These are phyloP conservation scores for Ctenomys sociabilis DNA, from an alignment of 2,113 vertebrate genomes.

Conservation along the genomic window DNA sequence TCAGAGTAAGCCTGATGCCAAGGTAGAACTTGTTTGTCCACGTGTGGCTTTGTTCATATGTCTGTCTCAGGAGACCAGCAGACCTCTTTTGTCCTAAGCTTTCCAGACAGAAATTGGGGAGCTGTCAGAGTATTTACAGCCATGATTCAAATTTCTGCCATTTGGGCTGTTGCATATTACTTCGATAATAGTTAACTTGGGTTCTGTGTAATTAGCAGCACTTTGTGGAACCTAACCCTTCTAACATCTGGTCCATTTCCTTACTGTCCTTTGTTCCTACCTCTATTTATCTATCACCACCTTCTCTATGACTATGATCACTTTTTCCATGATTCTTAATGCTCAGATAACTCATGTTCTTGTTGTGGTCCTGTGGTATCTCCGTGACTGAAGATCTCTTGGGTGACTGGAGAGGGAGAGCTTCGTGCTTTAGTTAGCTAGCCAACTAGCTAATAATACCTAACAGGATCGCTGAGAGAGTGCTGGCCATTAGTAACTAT, in stretches of 20 bases:
- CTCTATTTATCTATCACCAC: too few relatives aligned
- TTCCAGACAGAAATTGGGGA: background rate
- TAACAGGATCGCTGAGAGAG: background rate
- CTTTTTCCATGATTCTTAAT: constrained; percentile 7
- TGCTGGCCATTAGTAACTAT: background rate
- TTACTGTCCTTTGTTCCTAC: background rate
- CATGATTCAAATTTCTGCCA: constrained; percentile 25
- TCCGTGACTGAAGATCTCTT: background rate
- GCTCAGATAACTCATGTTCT: background rate
- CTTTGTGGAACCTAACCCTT: constrained; percentile 52
- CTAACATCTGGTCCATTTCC: background rate
- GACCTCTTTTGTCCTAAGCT: background rate
- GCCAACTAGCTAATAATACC: background rate
- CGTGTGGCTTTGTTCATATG: background rate
- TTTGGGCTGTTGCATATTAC: background rate
- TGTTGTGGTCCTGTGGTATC: background rate
- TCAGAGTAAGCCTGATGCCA: background rate
- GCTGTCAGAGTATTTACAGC: background rate
- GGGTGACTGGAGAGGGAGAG: background rate
- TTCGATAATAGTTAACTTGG: background rate
- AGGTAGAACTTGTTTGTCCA: background rate
- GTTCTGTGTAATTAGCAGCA: background rate
- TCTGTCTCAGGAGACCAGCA: background rate
- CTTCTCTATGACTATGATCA: background rate
- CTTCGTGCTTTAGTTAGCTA: background rate